phyloP scores from a whole-genome alignment of 2,113 vertebrate genomes.

The Eolophus roseicapilla region DNA sequence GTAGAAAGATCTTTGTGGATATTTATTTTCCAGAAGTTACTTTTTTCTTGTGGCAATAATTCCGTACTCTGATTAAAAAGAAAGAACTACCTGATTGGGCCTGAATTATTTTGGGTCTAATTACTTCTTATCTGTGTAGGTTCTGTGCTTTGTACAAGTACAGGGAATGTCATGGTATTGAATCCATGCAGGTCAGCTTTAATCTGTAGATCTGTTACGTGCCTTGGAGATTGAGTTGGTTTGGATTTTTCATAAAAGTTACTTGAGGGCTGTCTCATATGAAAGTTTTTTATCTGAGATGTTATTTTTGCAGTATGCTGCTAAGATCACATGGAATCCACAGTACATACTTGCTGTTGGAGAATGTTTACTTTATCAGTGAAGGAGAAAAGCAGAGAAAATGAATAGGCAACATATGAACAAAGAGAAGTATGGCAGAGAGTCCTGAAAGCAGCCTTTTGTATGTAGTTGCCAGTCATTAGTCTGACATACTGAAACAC shows the following conservation, averaged over 20 bases:
- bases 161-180: neutral
- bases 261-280: neutral
- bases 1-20: neutral
- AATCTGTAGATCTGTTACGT: neutral
- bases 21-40: neutral
- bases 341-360: neutral
- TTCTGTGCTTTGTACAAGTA: neutral
- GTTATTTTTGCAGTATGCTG: neutral
- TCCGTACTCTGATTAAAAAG: neutral
- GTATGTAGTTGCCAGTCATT: neutral
- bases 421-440: neutral
- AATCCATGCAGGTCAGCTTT: neutral
- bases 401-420: neutral
- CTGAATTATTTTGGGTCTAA: neutral
- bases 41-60: neutral
- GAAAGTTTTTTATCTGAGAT: neutral
- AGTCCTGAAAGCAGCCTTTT: neutral
- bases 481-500: neutral
- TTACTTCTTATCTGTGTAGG: neutral
- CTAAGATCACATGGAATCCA: neutral
- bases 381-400: neutral
- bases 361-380: constrained; percentile 9
- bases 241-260: neutral
- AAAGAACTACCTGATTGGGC: neutral
- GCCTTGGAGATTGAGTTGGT: neutral